Conservation (phyloP, 2,113 vertebrate genomes). For the Notiomystis cincta region DNA sequence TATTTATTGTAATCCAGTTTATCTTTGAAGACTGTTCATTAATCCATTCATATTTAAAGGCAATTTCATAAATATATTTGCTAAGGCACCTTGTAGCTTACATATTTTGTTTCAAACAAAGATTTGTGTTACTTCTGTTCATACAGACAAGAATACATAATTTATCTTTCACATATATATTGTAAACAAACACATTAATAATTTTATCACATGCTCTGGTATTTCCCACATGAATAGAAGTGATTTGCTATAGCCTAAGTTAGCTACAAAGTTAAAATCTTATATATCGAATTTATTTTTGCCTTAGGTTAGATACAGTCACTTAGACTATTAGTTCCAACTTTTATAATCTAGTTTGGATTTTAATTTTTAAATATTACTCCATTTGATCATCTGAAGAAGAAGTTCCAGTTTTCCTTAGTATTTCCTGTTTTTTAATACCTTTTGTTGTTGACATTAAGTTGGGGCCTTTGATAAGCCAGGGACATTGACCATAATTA, state of each 20-base stretch:
- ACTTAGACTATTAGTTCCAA: neutral
- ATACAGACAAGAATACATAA: neutral
- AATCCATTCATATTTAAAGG: neutral
- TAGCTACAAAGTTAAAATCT: neutral
- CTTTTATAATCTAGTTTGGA: neutral
- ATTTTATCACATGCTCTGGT: neutral
- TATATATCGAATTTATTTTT: neutral
- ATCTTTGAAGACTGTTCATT: neutral
- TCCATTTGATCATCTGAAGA: neutral
- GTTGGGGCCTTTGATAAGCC: neutral
- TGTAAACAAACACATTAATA: slow-evolving; percentile 11
- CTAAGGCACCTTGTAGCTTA: neutral
- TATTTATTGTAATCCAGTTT: neutral
- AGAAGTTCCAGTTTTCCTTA: neutral
- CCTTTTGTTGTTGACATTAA: neutral
- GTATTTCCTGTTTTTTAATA: neutral
- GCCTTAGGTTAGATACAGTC: neutral
- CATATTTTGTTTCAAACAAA: neutral
- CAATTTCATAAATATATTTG: neutral
- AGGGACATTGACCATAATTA: neutral
- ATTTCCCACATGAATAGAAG: neutral
- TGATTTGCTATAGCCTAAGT: neutral
- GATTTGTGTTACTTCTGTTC: neutral
- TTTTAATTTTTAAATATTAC: neutral
- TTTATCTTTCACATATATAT: neutral